Evolutionary conservation across 53 echinoderm and acorn worm species (phyloP), one percentile per base, ranked within the genome.

Genomic region (Stichopus horrens): DNA sequence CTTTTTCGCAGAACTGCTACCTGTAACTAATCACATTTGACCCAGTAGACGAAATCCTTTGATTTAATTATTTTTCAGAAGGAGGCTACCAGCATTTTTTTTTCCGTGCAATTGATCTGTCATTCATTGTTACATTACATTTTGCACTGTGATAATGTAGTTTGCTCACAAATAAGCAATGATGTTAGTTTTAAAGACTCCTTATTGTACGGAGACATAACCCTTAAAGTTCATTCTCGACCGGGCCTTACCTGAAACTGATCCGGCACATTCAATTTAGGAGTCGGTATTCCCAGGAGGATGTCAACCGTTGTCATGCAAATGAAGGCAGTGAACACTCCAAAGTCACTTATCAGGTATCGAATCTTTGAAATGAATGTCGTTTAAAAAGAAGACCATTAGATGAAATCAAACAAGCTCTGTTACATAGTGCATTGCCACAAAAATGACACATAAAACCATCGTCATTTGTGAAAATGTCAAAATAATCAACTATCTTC

Each of bases 301-400:
- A 92, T 89, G 84, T 96, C 96, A 23, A 96, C 84, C 18, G 88
- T 67, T n/a, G 96, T 94, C 96, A 96, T 96, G 37, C 86, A 71
- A 74, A 96, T 91, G 88, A 96, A 96, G 7, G 96, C 94, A 60
- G 93, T 90, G 86, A 96, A 96, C 7, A 96, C 96, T 53, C 96
- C 94, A 52, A 96, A 96, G 55, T 96, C 93, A 90, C 94, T 94
- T 80, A 96, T 93, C 66, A 94, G 80, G 86, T 92, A 96, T 4
- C 96, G 96, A 53, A 93, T 88, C 96, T 96, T 91, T 83, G 76
- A 75, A 77, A n/a, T 22, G 4, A 68, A 59, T 68, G 77, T 58
- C 8, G 52, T 18, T 74, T 2, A 37, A 11, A 80, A 65, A 65
- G 18, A 54, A 5, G 6, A 5, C 5, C 18, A n/a, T n/a, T 4